A percentile compares a stretch with the other conserved stretches of the same genome.
Evolutionary conservation across 1,140 invertebrate genomes (phyloP).

Genomic region (Drosophila seguyi): DNA sequence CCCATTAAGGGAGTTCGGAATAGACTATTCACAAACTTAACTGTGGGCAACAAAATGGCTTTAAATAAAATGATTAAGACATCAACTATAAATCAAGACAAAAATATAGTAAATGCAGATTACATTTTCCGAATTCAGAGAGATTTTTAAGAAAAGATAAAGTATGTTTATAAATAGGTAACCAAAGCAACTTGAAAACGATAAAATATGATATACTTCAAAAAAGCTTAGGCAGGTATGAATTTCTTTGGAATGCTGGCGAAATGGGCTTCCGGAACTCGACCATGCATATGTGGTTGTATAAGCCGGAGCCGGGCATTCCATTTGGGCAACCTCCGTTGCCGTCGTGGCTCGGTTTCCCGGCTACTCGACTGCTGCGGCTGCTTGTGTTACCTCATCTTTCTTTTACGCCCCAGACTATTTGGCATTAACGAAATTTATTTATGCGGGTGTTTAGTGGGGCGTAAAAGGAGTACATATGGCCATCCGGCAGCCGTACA

Average conservation of each 20-base stretch:
- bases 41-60: not conserved
- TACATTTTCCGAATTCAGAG: not conserved
- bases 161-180: not conserved
- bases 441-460: slow-evolving; percentile 84
- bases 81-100: slow-evolving; percentile 2
- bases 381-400: slow-evolving; percentile 74
- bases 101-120: not conserved
- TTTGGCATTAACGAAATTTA: slow-evolving; percentile 84
- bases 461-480: slow-evolving; percentile 83
- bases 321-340: slow-evolving; percentile 56
- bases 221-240: too few relatives aligned
- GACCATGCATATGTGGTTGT: slow-evolving; percentile 25
- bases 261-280: slow-evolving; percentile 34
- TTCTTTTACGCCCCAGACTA: slow-evolving; percentile 82
- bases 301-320: slow-evolving; percentile 45
- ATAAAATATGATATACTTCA: not conserved
- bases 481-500: slow-evolving; percentile 44
- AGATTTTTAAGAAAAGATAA: not conserved
- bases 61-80: not conserved
- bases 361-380: slow-evolving; percentile 30
- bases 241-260: not conserved
- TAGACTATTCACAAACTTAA: not conserved
- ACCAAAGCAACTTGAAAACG: not conserved
- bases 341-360: slow-evolving; percentile 29
- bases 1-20: not conserved